Base-by-base conservation (phyloP, 2,888 invertebrate genomes). In the Perizoma flavofasciatum region DNA sequence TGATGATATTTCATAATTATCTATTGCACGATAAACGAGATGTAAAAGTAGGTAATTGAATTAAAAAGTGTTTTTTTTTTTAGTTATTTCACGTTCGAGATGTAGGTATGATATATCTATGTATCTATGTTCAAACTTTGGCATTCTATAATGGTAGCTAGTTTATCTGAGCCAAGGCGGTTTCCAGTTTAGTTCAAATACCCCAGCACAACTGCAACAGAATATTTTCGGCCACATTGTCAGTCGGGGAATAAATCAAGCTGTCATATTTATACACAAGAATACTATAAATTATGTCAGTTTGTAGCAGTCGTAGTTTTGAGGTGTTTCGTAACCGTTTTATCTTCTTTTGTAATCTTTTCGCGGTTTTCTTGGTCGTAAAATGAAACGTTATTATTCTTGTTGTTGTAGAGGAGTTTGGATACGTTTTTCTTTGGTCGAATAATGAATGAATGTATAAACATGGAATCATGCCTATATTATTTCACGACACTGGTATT, bases 201-300 rank as follows among this genome's bases (percentile, higher is more conserved):
- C 45, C 34, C 47, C 39, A 49, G 41, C 46, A 11, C n/a, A 37
- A 52, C 55, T 44, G 44, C 37, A 11, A 39, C 22, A 4, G 54
- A 65, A 63, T 66, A 68, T 67, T 61, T 65, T 65, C 54, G 46
- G 60, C 50, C 40, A 46, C 22, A 22, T 63, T 66, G 63, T 68
- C 66, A 53, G 59, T 35, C 41, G 32, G 45, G 39, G 34, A 59
- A 66, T 75, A 75, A 73, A 75, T 71, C 72, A 68, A 53, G 53
- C 55, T 69, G 67, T 71, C 67, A 73, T 75, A 72, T 63, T 63
- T 63, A 57, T 63, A 62, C 66, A 67, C 66, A 63, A 56, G 67
- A 63, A 63, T 54, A 43, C 51, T 22, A 58, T 65, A 59, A 63
- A 60, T 67, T 57, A 58, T 49, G 56, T 59, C 58, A 40, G 63